Percentiles rank a stretch among this genome's conserved stretches.
These are phyloP conservation scores for Hirundo rustica DNA, from an alignment of 2,797 vertebrate species.

Conservation along the genomic window DNA sequence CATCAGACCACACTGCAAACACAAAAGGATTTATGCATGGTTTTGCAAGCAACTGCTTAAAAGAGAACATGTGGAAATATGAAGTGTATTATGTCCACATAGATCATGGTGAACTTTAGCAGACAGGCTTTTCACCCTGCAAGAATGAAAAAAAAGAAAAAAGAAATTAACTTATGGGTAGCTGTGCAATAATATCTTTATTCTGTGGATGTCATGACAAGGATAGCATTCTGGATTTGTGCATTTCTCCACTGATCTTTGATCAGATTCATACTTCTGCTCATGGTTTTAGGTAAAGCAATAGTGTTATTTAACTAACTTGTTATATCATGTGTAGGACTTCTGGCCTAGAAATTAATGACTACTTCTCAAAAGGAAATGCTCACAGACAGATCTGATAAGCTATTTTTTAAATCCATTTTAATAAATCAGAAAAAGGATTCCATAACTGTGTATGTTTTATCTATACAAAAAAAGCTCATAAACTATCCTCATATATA, in stretches of 20 bases:
- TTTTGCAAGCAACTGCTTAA: background rate
- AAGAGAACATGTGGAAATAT: background rate
- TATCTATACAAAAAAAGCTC: background rate
- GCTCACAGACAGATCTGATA: background rate
- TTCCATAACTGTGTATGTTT: slow-evolving; percentile 37
- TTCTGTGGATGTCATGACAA: background rate
- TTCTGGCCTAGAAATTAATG: slow-evolving; percentile 49
- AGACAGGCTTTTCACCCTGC: background rate
- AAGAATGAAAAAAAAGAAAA: background rate
- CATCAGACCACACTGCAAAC: background rate
- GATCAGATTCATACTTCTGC: background rate
- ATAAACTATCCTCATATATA: slow-evolving; percentile 68
- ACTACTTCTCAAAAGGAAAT: slow-evolving; percentile 40
- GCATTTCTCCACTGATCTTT: background rate
- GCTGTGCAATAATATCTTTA: background rate
- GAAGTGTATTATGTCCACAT: background rate
- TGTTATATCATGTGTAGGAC: background rate
- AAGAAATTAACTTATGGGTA: background rate
- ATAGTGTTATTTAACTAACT: background rate
- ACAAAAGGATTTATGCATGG: background rate
- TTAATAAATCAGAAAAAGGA: slow-evolving; percentile 59
- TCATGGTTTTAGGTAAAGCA: background rate
- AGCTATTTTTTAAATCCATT: slow-evolving; percentile 4
- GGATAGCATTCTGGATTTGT: background rate
- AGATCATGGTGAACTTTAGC: background rate